Base-by-base conservation (phyloP, 2,113 vertebrate species). In the Campylorhamphus procurvoides region DNA sequence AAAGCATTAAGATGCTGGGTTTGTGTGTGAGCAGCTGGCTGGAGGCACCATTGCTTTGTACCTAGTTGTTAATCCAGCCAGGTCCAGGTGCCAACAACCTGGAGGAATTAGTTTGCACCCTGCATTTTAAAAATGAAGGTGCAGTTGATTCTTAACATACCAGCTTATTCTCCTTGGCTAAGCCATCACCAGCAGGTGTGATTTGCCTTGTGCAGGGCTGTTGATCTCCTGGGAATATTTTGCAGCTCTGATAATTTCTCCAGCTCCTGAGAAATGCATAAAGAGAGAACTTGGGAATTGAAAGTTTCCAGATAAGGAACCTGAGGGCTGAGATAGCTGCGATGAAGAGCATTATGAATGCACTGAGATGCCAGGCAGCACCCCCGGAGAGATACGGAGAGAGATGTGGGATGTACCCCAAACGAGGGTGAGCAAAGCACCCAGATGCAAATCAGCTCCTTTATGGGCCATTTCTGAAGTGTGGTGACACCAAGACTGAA, bases 1-100 rank as follows among this genome's bases (percentile, higher is more conserved):
- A 49, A 62, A 40, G 72, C 31, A 47, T 86, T 42, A 35, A 35
- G 0, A 0, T 0, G 0, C 39, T 3, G 1, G 3, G 33, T 63
- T 76, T 33, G 31, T 58, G 22, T 4, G 1, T 2, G 3, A 42
- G 62, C 60, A 49, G 22, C 40, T 91, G 75, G 25, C 72, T 69
- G 37, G 44, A 44, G 49, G 18, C 0, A 2, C 33, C 2, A 1
- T 55, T 59, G 63, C 46, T 58, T 53, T 66, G 46, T 40, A 33
- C 46, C 24, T 63, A 17, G 11, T 55, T 77, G 14, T 55, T 72
- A 56, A 52, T 75, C 47, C 47, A 60, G 62, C 53, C 37, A 81
- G 52, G 62, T 33, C 42, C 58, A 2, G 1, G 19, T 90, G 53
- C 67, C 33, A 52, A 0, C 39, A n/a, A 25, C 44, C n/a, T 59